Evolutionary conservation across 2,113 vertebrate species (phyloP).

Genomic region (Porphyrio hochstetteri): DNA sequence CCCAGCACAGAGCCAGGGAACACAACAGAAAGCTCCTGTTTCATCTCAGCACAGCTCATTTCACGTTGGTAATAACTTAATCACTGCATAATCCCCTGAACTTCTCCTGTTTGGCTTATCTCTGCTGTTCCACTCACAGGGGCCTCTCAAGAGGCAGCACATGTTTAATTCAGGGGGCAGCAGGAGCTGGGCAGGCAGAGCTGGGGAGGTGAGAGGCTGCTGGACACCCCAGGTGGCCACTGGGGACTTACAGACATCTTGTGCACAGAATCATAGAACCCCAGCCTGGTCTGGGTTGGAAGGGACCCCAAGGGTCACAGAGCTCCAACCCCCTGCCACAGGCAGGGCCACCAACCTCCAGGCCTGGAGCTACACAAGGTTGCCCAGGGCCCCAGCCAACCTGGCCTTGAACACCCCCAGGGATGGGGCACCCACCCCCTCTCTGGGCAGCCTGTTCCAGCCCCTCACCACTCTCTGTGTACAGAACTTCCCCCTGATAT

Average conservation of each 20-base stretch:
- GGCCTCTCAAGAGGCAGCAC: neutral
- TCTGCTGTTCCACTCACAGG: neutral
- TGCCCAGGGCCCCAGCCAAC: no score
- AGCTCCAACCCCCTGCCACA: no score
- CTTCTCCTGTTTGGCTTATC: conserved; percentile 30
- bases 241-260: neutral
- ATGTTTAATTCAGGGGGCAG: conserved; percentile 29
- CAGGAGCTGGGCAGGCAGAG: neutral
- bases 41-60: conserved; percentile 32
- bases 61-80: conserved; percentile 42
- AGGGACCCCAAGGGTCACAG: no score
- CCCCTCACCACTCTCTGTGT: no score
- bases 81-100: conserved; percentile 56
- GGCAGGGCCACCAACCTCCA: no score
- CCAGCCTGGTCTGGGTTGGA: no score
- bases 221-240: neutral
- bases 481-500: no score
- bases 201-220: neutral
- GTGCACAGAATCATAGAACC: no score
- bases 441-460: no score
- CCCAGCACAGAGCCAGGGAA: neutral
- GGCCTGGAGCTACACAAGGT: no score
- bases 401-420: no score
- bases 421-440: no score
- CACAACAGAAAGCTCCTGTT: conserved; percentile 36